Evolutionary conservation across 2,888 invertebrate genomes (phyloP), one percentile per base, ranked within the genome.

Genomic region (Hedya salicella): DNA sequence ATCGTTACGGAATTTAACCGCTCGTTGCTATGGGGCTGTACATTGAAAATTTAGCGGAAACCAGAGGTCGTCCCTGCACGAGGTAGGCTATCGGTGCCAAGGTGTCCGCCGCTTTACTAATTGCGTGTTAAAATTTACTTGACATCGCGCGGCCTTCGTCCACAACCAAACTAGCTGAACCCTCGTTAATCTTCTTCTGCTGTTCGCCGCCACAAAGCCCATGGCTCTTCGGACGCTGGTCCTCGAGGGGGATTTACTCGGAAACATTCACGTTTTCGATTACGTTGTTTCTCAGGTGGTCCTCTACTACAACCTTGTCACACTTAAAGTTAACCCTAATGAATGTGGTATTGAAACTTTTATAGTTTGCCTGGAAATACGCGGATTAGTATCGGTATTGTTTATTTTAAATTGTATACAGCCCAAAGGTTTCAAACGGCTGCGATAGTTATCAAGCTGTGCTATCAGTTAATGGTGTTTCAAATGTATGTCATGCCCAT

Each of bases 81-180:
- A 77, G 73, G 76, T 75, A 76, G 77, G 76, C 79, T 78, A 89
- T 89, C 80, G 82, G 85, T 88, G 90, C 88, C 90, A 90, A 91
- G 89, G 88, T 84, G 80, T 85, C 85, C 80, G 79, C 68, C 80
- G 80, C 80, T 79, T 82, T 85, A 85, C 86, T 88, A 89, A 91
- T 91, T 89, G 88, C 89, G 89, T 89, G 89, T 87, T 88, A 88
- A 89, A 90, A 86, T 89, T 90, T 86, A 89, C 89, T 88, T 87
- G 89, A 89, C 89, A 85, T 84, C 86, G 80, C 81, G 85, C 85
- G 88, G 86, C 90, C 89, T 89, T 89, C 86, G 76, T 75, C 71
- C 69, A 69, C 73, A 74, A 70, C 82, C 83, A 79, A 72, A 73
- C 67, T 78, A 77, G 70, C 71, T 74, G 84, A 83, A 71, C 85